Evolutionary conservation across 2,888 invertebrate species (phyloP).

Genomic region (Dynastes grantii): DNA sequence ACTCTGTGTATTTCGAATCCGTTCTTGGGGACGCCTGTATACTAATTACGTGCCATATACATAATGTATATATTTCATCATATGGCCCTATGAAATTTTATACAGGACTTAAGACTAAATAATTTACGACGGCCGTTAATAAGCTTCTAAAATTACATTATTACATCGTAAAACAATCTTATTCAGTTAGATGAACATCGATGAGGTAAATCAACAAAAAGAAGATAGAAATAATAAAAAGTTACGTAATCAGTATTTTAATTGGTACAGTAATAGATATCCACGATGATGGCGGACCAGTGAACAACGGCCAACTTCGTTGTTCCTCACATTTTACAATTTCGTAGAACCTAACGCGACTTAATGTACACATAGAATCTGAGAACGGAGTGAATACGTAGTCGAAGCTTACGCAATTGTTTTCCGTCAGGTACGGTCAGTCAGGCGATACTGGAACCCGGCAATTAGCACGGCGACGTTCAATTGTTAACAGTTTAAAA

Average conservation of each 20-base stretch:
- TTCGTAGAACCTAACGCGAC: constrained; percentile 38
- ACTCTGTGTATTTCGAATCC: too few species aligned
- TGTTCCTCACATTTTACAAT: background rate
- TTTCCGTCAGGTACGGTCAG: constrained; percentile 12
- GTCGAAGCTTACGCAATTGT: constrained; percentile 32
- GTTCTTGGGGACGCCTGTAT: too few species aligned
- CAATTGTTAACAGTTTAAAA: constrained; percentile 41
- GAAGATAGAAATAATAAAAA: too few species aligned
- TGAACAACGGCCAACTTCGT: background rate
- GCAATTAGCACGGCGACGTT: constrained; percentile 39
- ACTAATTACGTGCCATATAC: too few species aligned
- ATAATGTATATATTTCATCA: too few species aligned
- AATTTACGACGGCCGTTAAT: too few species aligned
- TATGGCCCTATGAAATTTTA: too few species aligned
- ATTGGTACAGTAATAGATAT: background rate
- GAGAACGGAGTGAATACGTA: constrained; percentile 15
- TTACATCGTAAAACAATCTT: too few species aligned
- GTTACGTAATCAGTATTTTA: background rate
- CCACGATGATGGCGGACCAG: background rate
- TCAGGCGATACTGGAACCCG: constrained; percentile 21
- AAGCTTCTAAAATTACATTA: too few species aligned
- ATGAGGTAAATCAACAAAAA: too few species aligned
- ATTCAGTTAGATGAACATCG: too few species aligned
- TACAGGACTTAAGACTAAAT: too few species aligned
- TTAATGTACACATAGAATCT: constrained; percentile 14